Percentiles rank a stretch among this genome's conserved stretches.
Evolutionary conservation across 2,888 invertebrate species (phyloP).

Genomic region (Meloe dianella): DNA sequence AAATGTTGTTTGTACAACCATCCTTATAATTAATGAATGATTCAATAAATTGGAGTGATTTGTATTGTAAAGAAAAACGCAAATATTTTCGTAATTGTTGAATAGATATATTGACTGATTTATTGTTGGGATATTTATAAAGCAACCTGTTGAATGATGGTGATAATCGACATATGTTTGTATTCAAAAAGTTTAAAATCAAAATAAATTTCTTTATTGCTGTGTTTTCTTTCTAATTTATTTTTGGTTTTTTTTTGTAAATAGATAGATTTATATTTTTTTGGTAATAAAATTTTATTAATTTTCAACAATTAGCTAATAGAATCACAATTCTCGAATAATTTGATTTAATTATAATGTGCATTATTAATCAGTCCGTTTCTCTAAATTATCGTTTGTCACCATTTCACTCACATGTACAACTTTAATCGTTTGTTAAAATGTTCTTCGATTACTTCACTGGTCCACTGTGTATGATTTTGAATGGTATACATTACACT

Average conservation of each 20-base stretch:
- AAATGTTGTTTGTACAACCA: background rate
- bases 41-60: background rate
- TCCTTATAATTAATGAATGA: background rate
- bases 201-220: slow-evolving; percentile 19
- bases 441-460: no score
- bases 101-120: slow-evolving; percentile 4
- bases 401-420: no score
- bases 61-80: background rate
- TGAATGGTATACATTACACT: no score
- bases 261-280: background rate
- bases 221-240: background rate
- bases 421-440: no score
- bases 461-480: background rate
- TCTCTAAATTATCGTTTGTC: no score
- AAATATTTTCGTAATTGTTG: background rate
- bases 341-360: background rate
- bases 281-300: background rate
- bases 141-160: slow-evolving; percentile 1
- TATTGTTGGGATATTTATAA: slow-evolving; percentile 12
- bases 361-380: background rate
- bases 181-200: slow-evolving; percentile 8
- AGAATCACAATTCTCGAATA: background rate
- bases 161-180: slow-evolving; percentile 7
- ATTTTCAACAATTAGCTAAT: background rate
- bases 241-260: background rate